These are phyloP conservation scores for Dasysyrphus albostriatus DNA, from an alignment of 2,888 invertebrate genomes.

Conservation along the genomic window DNA sequence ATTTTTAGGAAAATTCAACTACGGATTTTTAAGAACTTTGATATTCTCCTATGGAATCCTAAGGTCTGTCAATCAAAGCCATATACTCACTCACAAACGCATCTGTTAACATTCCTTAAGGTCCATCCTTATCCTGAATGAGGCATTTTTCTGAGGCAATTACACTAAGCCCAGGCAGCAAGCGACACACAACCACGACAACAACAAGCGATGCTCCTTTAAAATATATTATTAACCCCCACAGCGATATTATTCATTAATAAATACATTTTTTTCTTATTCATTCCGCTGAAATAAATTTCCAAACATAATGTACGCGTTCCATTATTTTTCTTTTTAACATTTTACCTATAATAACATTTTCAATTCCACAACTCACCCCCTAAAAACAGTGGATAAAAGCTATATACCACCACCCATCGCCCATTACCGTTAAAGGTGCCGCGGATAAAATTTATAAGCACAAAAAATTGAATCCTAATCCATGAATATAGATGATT, in stretches of 20 bases:
- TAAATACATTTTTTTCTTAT: constrained; percentile 60
- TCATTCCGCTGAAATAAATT: constrained; percentile 61
- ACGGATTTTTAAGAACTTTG: too few species aligned
- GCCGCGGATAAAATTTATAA: constrained; percentile 71
- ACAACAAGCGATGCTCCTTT: constrained; percentile 45
- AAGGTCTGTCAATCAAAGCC: background rate
- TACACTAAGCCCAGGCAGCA: constrained; percentile 50
- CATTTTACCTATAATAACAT: constrained; percentile 74
- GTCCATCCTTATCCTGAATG: constrained; percentile 24
- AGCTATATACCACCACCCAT: constrained; percentile 16
- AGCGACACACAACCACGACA: constrained; percentile 39
- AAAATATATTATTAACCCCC: constrained; percentile 71
- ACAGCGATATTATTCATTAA: constrained; percentile 74
- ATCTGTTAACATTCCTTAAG: constrained; percentile 50
- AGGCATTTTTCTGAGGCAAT: constrained; percentile 48
- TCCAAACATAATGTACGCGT: constrained; percentile 73
- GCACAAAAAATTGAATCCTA: constrained; percentile 83
- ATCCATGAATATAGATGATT: constrained; percentile 84
- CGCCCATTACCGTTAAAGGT: constrained; percentile 32
- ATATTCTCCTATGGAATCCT: too few species aligned
- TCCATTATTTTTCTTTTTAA: constrained; percentile 69
- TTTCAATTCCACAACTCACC: constrained; percentile 66
- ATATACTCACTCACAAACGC: constrained; percentile 20
- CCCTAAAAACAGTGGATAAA: constrained; percentile 26
- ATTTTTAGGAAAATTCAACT: too few species aligned